Percentiles rank a stretch among this genome's conserved stretches.
These are phyloP conservation scores for Eledone cirrhosa DNA, from an alignment of 2,888 invertebrate species.

Conservation along the genomic window DNA sequence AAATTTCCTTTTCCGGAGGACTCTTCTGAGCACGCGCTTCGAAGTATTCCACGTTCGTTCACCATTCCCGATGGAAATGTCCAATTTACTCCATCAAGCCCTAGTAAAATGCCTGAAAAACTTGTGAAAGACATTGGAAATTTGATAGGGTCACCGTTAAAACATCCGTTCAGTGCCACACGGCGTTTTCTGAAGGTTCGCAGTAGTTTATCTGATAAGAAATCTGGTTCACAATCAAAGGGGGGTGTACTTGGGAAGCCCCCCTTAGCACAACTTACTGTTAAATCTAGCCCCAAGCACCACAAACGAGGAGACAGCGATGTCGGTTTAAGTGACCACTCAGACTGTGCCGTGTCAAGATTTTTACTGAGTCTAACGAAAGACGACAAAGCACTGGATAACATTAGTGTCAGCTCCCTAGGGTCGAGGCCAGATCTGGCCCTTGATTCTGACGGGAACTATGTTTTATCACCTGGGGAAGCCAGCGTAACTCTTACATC, in stretches of 20 bases:
- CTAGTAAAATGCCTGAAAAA: conserved; percentile 55
- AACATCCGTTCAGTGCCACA: conserved; percentile 50
- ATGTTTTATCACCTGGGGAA: conserved; percentile 22
- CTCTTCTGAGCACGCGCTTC: conserved; percentile 14
- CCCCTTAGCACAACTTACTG: conserved; percentile 37
- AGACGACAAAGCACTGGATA: conserved; percentile 24
- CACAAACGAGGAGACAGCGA: conserved; percentile 36
- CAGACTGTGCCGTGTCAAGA: conserved; percentile 20
- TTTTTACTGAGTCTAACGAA: conserved; percentile 22
- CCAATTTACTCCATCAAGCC: conserved; percentile 41
- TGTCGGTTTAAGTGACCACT: conserved; percentile 11
- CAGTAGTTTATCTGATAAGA: conserved; percentile 50
- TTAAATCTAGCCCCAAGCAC: conserved; percentile 37
- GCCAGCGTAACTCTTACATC: conserved; percentile 25
- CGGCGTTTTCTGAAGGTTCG: conserved; percentile 53
- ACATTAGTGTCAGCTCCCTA: neutral
- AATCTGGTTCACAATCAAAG: conserved; percentile 47
- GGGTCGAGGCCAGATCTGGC: conserved; percentile 5
- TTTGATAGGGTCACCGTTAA: conserved; percentile 51
- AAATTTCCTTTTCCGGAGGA: conserved; percentile 16
- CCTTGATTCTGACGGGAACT: conserved; percentile 14
- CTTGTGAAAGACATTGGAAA: conserved; percentile 57
- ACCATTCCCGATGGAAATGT: conserved; percentile 27
- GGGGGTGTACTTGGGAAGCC: conserved; percentile 46
- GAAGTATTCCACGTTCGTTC: conserved; percentile 26